Conservation (phyloP, 2,797 vertebrate genomes). For the Alca torda region DNA sequence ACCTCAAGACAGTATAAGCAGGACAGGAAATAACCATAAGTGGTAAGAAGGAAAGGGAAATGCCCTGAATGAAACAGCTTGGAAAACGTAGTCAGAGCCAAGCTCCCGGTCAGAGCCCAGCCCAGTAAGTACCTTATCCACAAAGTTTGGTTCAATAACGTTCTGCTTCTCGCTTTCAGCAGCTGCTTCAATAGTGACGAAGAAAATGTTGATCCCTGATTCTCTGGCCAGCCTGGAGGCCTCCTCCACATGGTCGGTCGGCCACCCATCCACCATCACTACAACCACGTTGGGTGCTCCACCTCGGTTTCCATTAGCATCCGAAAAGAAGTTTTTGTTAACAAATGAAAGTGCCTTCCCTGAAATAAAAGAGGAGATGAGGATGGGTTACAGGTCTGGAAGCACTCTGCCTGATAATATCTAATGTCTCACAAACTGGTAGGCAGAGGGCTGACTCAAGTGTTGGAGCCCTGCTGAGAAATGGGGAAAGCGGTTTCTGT, state of each 20-base stretch:
- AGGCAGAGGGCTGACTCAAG: background rate
- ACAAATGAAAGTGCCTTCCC: slow-evolving; percentile 93
- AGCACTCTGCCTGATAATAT: background rate
- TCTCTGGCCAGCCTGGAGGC: slow-evolving; percentile 91
- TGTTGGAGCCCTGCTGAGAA: background rate
- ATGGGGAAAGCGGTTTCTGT: background rate
- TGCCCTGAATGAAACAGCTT: background rate
- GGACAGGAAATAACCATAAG: background rate
- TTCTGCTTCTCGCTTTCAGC: slow-evolving; percentile 89
- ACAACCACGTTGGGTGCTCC: slow-evolving; percentile 90
- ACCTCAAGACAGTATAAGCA: background rate
- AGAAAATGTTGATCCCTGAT: slow-evolving; percentile 98
- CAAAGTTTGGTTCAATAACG: slow-evolving; percentile 88
- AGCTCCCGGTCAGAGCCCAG: background rate
- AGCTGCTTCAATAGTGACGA: slow-evolving; percentile 93
- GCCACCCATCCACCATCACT: slow-evolving; percentile 96
- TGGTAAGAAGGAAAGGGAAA: background rate
- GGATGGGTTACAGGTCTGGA: background rate
- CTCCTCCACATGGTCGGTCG: slow-evolving; percentile 93
- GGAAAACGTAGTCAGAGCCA: background rate
- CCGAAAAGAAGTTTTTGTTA: slow-evolving; percentile 92
- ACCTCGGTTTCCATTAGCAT: slow-evolving; percentile 91
- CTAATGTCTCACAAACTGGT: background rate
- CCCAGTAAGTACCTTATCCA: slow-evolving; percentile 86
- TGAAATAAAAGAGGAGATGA: slow-evolving; percentile 67